phyloP scores from a whole-genome alignment of 2,888 invertebrate species.

The Perithous albicinctus region DNA sequence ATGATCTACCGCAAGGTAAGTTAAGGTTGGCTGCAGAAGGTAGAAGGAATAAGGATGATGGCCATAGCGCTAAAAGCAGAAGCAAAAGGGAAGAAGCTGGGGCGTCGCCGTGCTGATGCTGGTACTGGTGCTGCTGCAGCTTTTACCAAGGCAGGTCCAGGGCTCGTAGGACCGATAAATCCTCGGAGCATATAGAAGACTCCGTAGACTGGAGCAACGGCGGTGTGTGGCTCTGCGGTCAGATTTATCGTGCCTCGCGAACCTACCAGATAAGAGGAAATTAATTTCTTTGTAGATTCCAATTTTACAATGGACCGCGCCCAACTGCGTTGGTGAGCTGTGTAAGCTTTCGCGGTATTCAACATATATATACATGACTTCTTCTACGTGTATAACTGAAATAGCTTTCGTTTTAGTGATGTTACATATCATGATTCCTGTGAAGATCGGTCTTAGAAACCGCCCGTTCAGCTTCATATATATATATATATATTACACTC shows the following conservation, averaged over 20 bases:
- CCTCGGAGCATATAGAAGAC: conserved; percentile 28
- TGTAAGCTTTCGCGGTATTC: conserved; percentile 6
- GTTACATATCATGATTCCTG: not conserved
- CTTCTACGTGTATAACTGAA: conserved; percentile 25
- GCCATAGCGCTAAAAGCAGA: conserved; percentile 15
- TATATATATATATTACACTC: not conserved
- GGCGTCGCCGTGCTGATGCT: not conserved
- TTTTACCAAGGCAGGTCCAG: conserved; percentile 41
- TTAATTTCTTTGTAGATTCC: conserved; percentile 65
- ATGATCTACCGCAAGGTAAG: not conserved
- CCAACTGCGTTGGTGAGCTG: conserved; percentile 24
- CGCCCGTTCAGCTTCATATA: not conserved
- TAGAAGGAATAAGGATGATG: not conserved
- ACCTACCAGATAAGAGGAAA: conserved; percentile 63
- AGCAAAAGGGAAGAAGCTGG: conserved; percentile 27
- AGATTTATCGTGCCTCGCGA: conserved; percentile 63
- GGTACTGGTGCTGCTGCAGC: conserved; percentile 9
- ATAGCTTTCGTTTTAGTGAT: conserved; percentile 15
- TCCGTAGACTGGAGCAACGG: conserved; percentile 8
- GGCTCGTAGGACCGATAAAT: conserved; percentile 63
- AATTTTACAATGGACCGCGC: conserved; percentile 60
- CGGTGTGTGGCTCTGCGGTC: conserved; percentile 41
- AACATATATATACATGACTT: conserved; percentile 14
- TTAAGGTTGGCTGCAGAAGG: not conserved
- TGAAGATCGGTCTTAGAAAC: not conserved